A percentile compares a stretch with the other conserved stretches of the same genome.
phyloP scores from a whole-genome alignment of 2,113 vertebrate species.

The Megaceryle torquata region DNA sequence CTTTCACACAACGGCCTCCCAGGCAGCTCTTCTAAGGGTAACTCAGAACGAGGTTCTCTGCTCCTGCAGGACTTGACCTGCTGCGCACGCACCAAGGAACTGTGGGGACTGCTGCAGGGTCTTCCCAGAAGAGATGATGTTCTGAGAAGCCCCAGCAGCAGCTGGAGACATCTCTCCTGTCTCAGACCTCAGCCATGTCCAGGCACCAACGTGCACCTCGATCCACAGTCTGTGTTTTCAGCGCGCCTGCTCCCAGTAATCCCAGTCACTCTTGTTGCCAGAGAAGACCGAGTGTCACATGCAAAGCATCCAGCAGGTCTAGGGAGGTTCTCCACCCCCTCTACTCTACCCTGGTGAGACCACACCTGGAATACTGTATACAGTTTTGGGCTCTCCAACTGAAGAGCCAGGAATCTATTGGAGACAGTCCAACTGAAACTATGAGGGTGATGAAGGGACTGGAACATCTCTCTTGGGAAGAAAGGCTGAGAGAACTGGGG shows the following conservation, averaged over 20 bases:
- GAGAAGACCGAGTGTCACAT: not conserved
- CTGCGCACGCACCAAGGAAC: rapidly evolving
- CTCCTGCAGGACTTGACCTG: not conserved
- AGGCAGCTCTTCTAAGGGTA: not conserved
- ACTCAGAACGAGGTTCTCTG: not conserved
- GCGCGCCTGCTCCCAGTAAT: rapidly evolving
- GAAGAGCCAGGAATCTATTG: too few relatives aligned
- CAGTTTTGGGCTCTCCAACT: too few relatives aligned
- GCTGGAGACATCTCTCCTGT: rapidly evolving
- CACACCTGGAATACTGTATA: too few relatives aligned
- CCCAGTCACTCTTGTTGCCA: not conserved
- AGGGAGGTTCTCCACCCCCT: too few relatives aligned
- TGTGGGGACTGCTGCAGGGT: not conserved
- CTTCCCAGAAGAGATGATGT: not conserved
- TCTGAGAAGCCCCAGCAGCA: not conserved
- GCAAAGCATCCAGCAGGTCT: too few relatives aligned
- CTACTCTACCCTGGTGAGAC: too few relatives aligned
- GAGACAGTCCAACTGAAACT: too few relatives aligned
- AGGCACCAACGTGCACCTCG: rapidly evolving
- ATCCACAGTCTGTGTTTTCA: not conserved
- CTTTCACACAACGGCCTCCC: not conserved
- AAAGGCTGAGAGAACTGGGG: too few relatives aligned
- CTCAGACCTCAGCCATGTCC: not conserved
- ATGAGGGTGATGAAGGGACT: too few relatives aligned
- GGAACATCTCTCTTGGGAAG: too few relatives aligned